Percentiles rank a stretch among this genome's conserved stretches.
Conservation (phyloP, 2,113 vertebrate genomes). For the Nothoprocta perdicaria region DNA sequence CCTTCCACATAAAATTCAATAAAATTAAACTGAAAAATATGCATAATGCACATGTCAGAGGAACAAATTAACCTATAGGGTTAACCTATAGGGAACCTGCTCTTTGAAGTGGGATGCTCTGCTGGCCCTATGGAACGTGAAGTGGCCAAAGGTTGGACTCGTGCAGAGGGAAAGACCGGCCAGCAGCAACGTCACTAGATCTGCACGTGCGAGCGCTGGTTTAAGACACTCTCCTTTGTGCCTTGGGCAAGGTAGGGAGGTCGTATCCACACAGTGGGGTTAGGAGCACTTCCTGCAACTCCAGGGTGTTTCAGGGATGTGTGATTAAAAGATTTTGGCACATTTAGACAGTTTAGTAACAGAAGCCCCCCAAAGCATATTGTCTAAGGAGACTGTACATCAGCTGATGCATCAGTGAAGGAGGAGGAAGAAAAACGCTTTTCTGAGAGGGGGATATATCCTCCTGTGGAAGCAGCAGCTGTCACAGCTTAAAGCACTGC, state of each 20-base stretch:
- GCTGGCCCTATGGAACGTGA: constrained; percentile 65
- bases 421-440: background rate
- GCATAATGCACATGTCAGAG: constrained; percentile 63
- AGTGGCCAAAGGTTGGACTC: constrained; percentile 32
- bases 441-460: background rate
- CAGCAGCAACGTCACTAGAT: constrained; percentile 39
- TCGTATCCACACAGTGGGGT: background rate
- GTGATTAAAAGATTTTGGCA: background rate
- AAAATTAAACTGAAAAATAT: constrained; percentile 68
- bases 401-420: background rate
- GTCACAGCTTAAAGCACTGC: background rate
- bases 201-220: background rate
- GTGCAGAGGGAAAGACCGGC: background rate
- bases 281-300: background rate
- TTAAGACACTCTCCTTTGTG: background rate
- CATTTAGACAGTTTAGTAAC: background rate
- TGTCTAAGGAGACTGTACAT: background rate
- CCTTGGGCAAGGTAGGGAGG: background rate
- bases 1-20: constrained; percentile 43
- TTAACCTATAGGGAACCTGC: constrained; percentile 57
- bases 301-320: constrained; percentile 5
- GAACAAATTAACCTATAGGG: constrained; percentile 71
- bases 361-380: background rate
- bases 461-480: background rate
- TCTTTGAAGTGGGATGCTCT: constrained; percentile 62